These are phyloP conservation scores for Chunga burmeisteri DNA, from an alignment of 2,113 vertebrate species.

Conservation along the genomic window DNA sequence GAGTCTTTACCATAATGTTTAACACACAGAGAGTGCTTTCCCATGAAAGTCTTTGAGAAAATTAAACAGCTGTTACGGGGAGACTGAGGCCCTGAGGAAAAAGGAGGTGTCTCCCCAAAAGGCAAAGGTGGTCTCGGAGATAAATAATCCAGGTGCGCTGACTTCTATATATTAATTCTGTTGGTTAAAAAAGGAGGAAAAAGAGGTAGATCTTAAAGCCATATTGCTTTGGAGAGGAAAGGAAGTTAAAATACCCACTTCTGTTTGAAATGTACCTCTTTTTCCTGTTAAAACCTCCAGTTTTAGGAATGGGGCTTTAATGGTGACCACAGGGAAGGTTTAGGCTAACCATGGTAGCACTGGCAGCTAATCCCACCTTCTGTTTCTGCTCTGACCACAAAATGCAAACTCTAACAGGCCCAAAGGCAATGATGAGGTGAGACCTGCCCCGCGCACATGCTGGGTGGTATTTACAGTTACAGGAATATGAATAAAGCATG, in stretches of 20 bases:
- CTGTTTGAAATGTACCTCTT: background rate
- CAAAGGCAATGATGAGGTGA: background rate
- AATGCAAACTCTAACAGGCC: background rate
- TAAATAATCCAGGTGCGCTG: background rate
- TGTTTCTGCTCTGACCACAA: conserved; percentile 15
- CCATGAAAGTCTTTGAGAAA: background rate
- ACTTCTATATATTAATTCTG: background rate
- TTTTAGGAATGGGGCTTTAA: background rate
- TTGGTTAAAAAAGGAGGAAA: background rate
- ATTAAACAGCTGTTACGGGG: background rate
- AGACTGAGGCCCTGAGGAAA: background rate
- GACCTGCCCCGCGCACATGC: background rate
- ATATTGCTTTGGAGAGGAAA: background rate
- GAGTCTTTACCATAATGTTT: background rate
- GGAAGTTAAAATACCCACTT: background rate
- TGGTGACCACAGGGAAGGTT: background rate
- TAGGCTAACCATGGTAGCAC: background rate
- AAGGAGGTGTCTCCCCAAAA: background rate
- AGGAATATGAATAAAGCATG: background rate
- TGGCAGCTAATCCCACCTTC: background rate
- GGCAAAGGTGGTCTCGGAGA: rapidly evolving
- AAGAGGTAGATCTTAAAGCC: background rate
- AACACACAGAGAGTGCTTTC: background rate
- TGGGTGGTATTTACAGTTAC: background rate
- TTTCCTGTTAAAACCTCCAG: background rate